Evolutionary conservation across 2,888 invertebrate species (phyloP).

Genomic region (Cistogaster globosa): DNA sequence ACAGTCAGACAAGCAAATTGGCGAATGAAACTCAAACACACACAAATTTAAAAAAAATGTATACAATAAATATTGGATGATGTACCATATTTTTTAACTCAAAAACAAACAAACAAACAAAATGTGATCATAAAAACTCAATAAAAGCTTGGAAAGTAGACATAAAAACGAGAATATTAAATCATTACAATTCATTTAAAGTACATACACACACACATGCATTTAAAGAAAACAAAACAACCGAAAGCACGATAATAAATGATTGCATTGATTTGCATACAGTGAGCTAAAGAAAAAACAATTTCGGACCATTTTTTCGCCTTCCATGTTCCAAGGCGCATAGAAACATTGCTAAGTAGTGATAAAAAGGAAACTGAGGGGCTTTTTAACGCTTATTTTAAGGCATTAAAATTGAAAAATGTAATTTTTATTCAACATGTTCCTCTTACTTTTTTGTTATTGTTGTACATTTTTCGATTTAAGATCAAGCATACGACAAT

Average conservation of each 20-base stretch:
- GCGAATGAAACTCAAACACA: slow-evolving; percentile 30
- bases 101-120: background rate
- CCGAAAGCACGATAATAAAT: slow-evolving; percentile 44
- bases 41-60: slow-evolving; percentile 2
- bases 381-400: slow-evolving; percentile 27
- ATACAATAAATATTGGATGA: slow-evolving; percentile 13
- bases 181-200: slow-evolving; percentile 63
- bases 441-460: background rate
- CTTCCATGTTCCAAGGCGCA: background rate
- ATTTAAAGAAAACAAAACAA: slow-evolving; percentile 9
- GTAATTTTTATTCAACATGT: slow-evolving; percentile 34
- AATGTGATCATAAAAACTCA: slow-evolving; percentile 39
- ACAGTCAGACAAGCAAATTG: slow-evolving; percentile 25
- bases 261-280: slow-evolving; percentile 60
- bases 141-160: slow-evolving; percentile 43
- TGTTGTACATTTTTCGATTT: background rate
- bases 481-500: slow-evolving; percentile 45
- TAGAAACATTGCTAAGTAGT: slow-evolving; percentile 13
- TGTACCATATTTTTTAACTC: slow-evolving; percentile 33
- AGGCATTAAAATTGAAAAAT: slow-evolving; percentile 52
- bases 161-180: slow-evolving; percentile 57
- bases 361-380: slow-evolving; percentile 43
- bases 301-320: slow-evolving; percentile 15
- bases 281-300: background rate
- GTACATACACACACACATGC: background rate